Conservation (phyloP, 2,113 vertebrate genomes). For the Steatornis caripensis region DNA sequence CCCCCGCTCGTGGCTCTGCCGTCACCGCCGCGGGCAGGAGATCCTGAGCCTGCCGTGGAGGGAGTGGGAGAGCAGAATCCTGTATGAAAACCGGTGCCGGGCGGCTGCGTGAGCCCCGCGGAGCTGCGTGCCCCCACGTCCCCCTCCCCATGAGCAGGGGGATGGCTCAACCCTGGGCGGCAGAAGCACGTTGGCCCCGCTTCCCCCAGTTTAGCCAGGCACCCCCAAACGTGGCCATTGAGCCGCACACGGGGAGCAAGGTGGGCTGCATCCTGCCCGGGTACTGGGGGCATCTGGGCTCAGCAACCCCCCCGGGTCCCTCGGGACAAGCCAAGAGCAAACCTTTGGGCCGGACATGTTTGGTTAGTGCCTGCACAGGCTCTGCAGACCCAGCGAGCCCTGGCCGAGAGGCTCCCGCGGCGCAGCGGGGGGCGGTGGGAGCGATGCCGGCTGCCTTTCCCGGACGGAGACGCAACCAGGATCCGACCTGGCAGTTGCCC, state of each 20-base stretch:
- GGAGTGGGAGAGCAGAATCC: neutral
- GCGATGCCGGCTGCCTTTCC: neutral
- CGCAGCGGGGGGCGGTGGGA: neutral
- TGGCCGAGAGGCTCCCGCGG: neutral
- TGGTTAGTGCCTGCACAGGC: neutral
- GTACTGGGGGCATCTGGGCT: neutral
- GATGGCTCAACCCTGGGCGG: no score
- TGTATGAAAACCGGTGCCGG: no score
- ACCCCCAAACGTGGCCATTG: neutral
- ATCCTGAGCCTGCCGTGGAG: rapidly evolving
- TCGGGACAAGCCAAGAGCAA: neutral
- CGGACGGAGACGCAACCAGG: neutral
- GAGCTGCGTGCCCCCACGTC: rapidly evolving
- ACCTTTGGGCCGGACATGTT: neutral
- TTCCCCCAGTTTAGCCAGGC: neutral
- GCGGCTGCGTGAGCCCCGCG: neutral
- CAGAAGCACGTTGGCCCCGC: no score
- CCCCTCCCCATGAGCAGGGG: rapidly evolving
- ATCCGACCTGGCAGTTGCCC: neutral
- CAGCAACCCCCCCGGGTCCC: neutral
- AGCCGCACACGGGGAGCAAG: rapidly evolving
- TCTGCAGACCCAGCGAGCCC: neutral
- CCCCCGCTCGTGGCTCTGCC: no score
- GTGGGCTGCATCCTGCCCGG: rapidly evolving
- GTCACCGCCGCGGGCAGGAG: rapidly evolving